Conservation (phyloP, 2,113 vertebrate genomes). For the Scortum barcoo region DNA sequence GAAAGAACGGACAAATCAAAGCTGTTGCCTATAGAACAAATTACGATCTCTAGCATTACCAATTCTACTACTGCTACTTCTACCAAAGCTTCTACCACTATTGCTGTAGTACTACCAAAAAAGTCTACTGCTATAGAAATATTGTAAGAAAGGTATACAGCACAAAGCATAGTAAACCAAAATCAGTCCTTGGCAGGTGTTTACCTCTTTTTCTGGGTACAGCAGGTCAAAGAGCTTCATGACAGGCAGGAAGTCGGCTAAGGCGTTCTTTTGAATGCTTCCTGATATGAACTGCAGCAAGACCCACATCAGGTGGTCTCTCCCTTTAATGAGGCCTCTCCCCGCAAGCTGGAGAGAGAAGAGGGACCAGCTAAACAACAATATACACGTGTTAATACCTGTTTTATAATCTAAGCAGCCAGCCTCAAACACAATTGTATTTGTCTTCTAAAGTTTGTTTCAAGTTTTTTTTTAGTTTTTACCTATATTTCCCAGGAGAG, state of each 20-base stretch:
- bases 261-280: slow-evolving; percentile 98
- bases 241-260: slow-evolving; percentile 97
- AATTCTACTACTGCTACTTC: background rate
- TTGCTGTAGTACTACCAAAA: background rate
- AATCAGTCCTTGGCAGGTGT: background rate
- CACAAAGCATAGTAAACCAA: background rate
- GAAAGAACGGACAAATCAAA: background rate
- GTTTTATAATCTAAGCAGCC: background rate
- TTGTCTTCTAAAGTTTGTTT: background rate
- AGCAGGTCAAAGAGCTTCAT: slow-evolving; percentile 99
- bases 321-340: slow-evolving; percentile 96
- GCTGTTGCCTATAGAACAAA: background rate
- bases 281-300: slow-evolving; percentile 98
- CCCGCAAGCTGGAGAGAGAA: slow-evolving; percentile 91
- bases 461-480: background rate
- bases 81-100: too few species aligned
- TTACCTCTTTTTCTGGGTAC: slow-evolving; percentile 98
- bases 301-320: slow-evolving; percentile 99
- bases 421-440: background rate
- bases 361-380: background rate
- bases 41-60: background rate
- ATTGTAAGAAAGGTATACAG: background rate
- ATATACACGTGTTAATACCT: background rate
- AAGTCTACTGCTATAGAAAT: background rate
- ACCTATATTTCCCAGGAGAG: background rate